These are phyloP conservation scores for Phylloscopus whistleri DNA, from an alignment of 2,113 vertebrate species.

Conservation along the genomic window DNA sequence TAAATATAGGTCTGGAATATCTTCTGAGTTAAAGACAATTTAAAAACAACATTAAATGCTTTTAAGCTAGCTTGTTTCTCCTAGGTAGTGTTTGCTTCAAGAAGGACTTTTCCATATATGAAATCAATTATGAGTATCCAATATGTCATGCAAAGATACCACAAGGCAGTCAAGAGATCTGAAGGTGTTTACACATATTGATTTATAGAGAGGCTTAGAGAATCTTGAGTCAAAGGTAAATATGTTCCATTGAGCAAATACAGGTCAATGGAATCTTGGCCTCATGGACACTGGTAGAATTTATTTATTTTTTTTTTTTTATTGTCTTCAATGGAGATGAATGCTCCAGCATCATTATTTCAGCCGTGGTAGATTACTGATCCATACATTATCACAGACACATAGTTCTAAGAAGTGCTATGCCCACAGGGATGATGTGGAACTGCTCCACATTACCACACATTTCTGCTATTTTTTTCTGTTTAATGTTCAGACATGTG, in stretches of 20 bases:
- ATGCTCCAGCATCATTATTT: neutral
- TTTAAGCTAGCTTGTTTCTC: neutral
- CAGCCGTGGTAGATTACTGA: neutral
- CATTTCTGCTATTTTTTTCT: neutral
- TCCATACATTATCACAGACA: neutral
- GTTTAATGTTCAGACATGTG: neutral
- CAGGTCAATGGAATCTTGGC: neutral
- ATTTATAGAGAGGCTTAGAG: neutral
- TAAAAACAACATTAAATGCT: neutral
- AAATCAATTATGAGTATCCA: neutral
- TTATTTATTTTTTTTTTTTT: no score
- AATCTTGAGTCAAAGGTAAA: neutral
- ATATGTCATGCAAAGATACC: neutral
- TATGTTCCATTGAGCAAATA: neutral
- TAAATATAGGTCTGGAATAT: neutral
- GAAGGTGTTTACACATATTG: neutral
- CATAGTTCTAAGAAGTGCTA: rapidly evolving
- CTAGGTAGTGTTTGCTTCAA: neutral
- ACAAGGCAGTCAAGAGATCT: neutral
- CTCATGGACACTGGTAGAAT: neutral
- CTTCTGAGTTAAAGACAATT: neutral
- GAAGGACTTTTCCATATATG: neutral
- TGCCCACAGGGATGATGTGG: neutral
- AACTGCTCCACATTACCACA: neutral
- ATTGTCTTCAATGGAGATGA: neutral